Evolutionary conservation across 2,888 invertebrate genomes (phyloP), one percentile per base, ranked within the genome.

Genomic region (Scaptomyza parva): DNA sequence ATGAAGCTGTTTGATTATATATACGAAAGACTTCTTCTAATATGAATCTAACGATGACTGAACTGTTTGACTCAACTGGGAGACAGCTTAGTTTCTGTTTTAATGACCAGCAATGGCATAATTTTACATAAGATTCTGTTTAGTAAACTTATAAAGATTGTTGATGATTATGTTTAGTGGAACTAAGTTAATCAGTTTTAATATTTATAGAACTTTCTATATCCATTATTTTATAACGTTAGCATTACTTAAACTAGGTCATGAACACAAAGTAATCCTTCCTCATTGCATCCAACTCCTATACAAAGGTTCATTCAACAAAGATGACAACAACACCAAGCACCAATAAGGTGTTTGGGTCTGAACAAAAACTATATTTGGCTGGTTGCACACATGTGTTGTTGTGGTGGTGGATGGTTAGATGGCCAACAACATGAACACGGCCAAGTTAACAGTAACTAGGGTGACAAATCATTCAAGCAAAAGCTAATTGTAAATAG

Each of bases 341-440:
- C 45, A 37, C 22, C 39, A 44, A 20, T 44, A 39, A 44, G 33
- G 58, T 59, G 44, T 22, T 26, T 26, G 41, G 37, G 44, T 50
- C n/a, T n/a, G 7, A 7, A n/a, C n/a, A 35, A 17, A 17, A 37
- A 37, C 73, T 83, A 72, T 86, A 77, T 71, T 64, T 72, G 67
- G 58, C 68, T 84, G 81, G 72, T 44, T 86, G 88, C 69, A 70
- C 83, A 88, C 59, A 33, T 59, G 30, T 72, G 53, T 35, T 35
- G 35, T 12, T 11, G 20, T 11, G n/a, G 12, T 60, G 22, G 30
- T 37, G 37, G 35, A 4, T 43, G 51, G 22, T 33, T 48, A n/a
- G n/a, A n/a, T n/a, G n/a, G n/a, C n/a, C n/a, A n/a, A n/a, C n/a
- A n/a, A n/a, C n/a, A n/a, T n/a, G n/a, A n/a, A n/a, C n/a, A n/a